Percentiles rank a stretch among this genome's conserved stretches.
Evolutionary conservation across 92 coral and sea anemone genomes (phyloP).

Genomic region (Palythoa grandiflora): DNA sequence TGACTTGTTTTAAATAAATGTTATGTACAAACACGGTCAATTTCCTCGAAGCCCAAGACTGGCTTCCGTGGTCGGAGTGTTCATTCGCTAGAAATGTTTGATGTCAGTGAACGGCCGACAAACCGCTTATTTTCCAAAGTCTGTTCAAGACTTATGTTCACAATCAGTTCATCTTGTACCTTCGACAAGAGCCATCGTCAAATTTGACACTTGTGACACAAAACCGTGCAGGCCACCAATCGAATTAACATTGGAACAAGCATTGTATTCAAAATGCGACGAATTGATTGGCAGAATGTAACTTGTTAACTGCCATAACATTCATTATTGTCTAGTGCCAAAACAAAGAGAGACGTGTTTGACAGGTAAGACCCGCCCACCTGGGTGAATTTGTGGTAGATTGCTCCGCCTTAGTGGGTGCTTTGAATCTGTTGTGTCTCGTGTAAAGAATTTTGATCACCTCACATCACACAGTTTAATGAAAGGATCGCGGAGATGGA

Average conservation of each 20-base stretch:
- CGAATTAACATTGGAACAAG: constrained; percentile 99
- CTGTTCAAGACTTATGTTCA: constrained; percentile 80
- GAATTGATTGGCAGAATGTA: constrained; percentile 92
- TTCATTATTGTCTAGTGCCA: constrained; percentile 99
- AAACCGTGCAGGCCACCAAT: constrained; percentile 90
- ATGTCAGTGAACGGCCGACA: constrained; percentile 75
- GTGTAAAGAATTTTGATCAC: constrained; percentile 75
- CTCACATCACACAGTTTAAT: constrained; percentile 73
- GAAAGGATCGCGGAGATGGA: constrained; percentile 87
- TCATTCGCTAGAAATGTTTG: constrained; percentile 54
- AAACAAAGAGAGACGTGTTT: constrained; percentile 97
- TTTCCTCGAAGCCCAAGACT: constrained; percentile 27
- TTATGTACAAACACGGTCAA: constrained; percentile 32
- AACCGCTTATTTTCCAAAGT: constrained; percentile 68
- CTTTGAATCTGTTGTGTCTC: constrained; percentile 92
- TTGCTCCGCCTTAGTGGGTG: constrained; percentile 99
- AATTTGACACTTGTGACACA: constrained; percentile 97
- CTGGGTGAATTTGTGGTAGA: constrained; percentile 94
- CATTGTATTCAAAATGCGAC: constrained; percentile 96
- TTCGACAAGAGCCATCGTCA: constrained; percentile 96
- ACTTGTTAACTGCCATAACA: constrained; percentile 99
- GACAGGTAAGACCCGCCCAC: constrained; percentile 98
- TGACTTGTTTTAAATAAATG: constrained; percentile 32
- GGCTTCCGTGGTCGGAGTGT: constrained; percentile 54
- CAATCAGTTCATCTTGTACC: constrained; percentile 98